phyloP scores from a whole-genome alignment of 1,140 invertebrate genomes.

The Mylabris phalerata region DNA sequence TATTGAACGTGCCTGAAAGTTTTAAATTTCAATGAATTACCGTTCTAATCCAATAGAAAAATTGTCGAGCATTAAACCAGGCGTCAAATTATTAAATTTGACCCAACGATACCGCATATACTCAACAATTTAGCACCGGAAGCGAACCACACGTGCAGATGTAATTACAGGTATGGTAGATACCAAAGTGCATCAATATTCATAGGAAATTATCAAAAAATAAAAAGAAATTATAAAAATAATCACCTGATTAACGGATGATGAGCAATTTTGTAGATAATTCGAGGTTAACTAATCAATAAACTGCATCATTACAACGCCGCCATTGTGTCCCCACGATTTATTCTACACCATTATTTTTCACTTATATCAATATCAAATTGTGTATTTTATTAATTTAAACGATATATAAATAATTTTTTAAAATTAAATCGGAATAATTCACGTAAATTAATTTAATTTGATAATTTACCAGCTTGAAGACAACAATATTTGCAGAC shows the following conservation, averaged over 20 bases:
- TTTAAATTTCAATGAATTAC: too few relatives aligned
- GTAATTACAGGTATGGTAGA: slow-evolving; percentile 17
- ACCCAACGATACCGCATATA: slow-evolving; percentile 21
- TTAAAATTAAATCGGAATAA: too few relatives aligned
- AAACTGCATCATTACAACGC: neutral
- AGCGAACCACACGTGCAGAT: slow-evolving; percentile 18
- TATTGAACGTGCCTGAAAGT: too few relatives aligned
- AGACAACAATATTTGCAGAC: too few relatives aligned
- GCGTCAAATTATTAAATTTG: slow-evolving; percentile 5
- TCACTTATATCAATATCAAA: too few relatives aligned
- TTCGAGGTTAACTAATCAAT: neutral
- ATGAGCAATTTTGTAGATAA: neutral
- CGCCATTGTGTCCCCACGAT: too few relatives aligned
- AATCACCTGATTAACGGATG: slow-evolving; percentile 4
- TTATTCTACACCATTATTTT: too few relatives aligned
- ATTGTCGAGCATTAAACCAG: slow-evolving; percentile 21
- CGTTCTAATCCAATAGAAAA: neutral
- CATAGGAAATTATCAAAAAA: neutral
- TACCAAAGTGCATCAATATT: slow-evolving; percentile 19
- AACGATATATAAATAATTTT: too few relatives aligned
- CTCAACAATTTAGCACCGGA: slow-evolving; percentile 17
- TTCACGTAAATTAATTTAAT: too few relatives aligned
- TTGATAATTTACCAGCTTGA: too few relatives aligned
- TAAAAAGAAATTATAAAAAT: neutral
- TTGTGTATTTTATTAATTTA: too few relatives aligned